phyloP scores from a whole-genome alignment of 2,888 invertebrate genomes.

The Chrysina gloriosa region DNA sequence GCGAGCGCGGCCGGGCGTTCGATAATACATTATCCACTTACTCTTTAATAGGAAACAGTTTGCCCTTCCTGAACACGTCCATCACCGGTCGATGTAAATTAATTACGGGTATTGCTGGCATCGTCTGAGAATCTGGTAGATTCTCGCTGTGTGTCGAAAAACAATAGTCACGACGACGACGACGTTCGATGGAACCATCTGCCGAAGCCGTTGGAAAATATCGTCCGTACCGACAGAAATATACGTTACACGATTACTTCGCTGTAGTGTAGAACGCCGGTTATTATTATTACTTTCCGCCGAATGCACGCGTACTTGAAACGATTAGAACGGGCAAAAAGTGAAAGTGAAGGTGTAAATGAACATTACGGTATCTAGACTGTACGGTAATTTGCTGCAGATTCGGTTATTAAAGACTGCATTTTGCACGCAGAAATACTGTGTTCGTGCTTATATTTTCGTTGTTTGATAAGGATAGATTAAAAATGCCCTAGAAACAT shows the following conservation, averaged over 20 bases:
- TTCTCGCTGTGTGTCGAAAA: constrained; percentile 15
- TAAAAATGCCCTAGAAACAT: no score
- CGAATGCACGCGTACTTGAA: constrained; percentile 17
- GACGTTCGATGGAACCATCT: constrained; percentile 15
- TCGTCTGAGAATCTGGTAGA: constrained; percentile 5
- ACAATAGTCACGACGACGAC: constrained; percentile 18
- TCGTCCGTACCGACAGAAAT: not conserved
- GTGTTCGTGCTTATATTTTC: no score
- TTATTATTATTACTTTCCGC: constrained; percentile 9
- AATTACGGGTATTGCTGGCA: constrained; percentile 19
- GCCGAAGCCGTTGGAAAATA: constrained; percentile 13
- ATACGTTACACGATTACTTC: not conserved
- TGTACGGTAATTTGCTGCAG: constrained; percentile 2
- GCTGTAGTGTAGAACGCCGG: not conserved
- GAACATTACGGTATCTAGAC: constrained; percentile 5
- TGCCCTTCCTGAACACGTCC: constrained; percentile 26
- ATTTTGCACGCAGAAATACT: no score
- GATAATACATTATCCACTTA: constrained; percentile 15
- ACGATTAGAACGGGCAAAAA: constrained; percentile 10
- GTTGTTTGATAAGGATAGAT: no score
- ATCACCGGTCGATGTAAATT: constrained; percentile 30
- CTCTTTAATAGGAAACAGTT: constrained; percentile 25
- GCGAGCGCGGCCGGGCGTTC: not conserved
- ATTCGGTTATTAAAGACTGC: no score
- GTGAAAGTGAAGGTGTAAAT: constrained; percentile 30